phyloP scores from a whole-genome alignment of 2,888 invertebrate species.

The Pedicia rivosa region DNA sequence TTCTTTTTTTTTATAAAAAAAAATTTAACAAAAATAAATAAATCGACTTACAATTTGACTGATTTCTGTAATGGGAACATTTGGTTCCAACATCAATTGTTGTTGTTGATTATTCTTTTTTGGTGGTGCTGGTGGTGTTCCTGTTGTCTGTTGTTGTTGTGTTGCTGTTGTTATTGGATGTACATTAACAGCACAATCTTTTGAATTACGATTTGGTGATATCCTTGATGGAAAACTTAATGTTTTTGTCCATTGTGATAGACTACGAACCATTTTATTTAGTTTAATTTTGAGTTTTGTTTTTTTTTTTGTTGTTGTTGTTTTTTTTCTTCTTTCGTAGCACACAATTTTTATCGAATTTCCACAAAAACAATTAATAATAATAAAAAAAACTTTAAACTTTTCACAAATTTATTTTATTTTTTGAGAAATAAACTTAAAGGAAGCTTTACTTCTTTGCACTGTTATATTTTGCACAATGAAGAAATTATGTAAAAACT shows the following conservation, averaged over 20 bases:
- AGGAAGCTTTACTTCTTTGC: too few species aligned
- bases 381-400: too few species aligned
- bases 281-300: background rate
- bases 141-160: conserved; percentile 47
- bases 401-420: too few species aligned
- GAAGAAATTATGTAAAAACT: too few species aligned
- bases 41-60: conserved; percentile 45
- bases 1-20: background rate
- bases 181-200: conserved; percentile 47
- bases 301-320: background rate
- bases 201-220: conserved; percentile 63
- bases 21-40: background rate
- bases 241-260: conserved; percentile 83
- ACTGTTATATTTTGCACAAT: too few species aligned
- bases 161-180: conserved; percentile 35
- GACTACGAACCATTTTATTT: conserved; percentile 63
- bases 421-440: too few species aligned
- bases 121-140: conserved; percentile 44
- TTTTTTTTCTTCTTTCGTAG: too few species aligned
- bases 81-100: conserved; percentile 27
- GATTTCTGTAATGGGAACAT: conserved; percentile 47
- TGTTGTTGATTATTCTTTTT: conserved; percentile 31
- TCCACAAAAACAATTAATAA: too few species aligned
- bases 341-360: too few species aligned
- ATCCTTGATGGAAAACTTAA: conserved; percentile 75